Conservation (phyloP, 2,888 invertebrate genomes). For the Chrysodeixis includens region DNA sequence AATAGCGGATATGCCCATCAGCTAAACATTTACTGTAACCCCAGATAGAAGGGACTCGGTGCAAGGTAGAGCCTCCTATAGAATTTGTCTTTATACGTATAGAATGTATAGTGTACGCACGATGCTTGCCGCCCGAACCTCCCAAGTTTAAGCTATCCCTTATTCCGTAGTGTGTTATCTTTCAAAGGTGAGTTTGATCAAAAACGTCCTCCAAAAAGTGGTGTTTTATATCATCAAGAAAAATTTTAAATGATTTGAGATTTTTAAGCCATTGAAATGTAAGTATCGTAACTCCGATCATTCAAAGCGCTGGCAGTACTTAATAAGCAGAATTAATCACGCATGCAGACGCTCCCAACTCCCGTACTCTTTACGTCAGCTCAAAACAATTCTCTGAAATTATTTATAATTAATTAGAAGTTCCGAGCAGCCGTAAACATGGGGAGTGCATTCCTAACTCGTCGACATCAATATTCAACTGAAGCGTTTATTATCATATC, state of each 20-base stretch:
- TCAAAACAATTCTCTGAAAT: conserved; percentile 49
- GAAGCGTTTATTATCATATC: conserved; percentile 89
- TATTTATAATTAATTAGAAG: conserved; percentile 61
- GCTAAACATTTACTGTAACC: neutral
- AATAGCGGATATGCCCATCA: neutral
- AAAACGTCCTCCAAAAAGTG: too few relatives aligned
- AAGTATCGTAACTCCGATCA: neutral
- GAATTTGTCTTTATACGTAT: neutral
- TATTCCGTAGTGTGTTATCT: too few relatives aligned
- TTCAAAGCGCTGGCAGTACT: conserved; percentile 6
- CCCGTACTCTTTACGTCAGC: conserved; percentile 15
- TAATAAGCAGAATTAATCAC: conserved; percentile 9
- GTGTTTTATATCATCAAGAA: too few relatives aligned
- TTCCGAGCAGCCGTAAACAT: conserved; percentile 74
- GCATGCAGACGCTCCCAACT: conserved; percentile 10
- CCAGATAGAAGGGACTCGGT: neutral
- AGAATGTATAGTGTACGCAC: neutral
- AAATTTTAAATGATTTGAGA: too few relatives aligned
- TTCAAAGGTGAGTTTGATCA: too few relatives aligned
- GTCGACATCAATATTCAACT: conserved; percentile 87
- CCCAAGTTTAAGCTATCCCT: too few relatives aligned
- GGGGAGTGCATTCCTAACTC: conserved; percentile 85
- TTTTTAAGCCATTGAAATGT: neutral
- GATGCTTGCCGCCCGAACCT: too few relatives aligned
- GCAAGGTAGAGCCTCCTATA: neutral